Evolutionary conservation across 2,113 vertebrate species (phyloP).

Genomic region (Mormyrus lacerda): DNA sequence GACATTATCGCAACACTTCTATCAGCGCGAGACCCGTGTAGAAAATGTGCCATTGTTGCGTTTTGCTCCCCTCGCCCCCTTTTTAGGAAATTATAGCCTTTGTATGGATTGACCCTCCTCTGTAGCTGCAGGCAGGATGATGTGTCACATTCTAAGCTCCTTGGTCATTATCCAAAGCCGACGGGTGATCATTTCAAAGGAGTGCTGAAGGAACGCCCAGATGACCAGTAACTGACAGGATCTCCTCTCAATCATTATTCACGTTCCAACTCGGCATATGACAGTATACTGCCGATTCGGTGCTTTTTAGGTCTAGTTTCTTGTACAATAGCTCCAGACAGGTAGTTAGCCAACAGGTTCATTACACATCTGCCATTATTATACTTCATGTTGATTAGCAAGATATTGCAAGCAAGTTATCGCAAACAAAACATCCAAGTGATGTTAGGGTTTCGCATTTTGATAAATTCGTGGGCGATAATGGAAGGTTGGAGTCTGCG

Average conservation of each 20-base stretch:
- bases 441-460: neutral
- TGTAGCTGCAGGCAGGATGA: neutral
- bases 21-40: neutral
- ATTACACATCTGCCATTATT: neutral
- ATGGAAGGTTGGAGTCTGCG: neutral
- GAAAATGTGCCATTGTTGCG: neutral
- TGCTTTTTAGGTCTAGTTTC: neutral
- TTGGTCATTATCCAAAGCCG: neutral
- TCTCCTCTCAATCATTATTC: neutral
- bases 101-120: neutral
- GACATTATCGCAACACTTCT: neutral
- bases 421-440: neutral
- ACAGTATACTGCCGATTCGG: neutral
- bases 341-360: neutral
- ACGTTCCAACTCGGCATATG: neutral
- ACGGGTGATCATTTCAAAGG: neutral
- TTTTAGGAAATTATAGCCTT: neutral
- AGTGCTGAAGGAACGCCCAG: neutral
- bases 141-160: neutral
- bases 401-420: neutral
- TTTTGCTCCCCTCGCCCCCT: neutral
- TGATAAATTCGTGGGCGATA: neutral
- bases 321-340: neutral
- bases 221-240: neutral
- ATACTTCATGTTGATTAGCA: neutral